Conservation (phyloP, 2,797 vertebrate species). For the Gadopsis marmoratus region DNA sequence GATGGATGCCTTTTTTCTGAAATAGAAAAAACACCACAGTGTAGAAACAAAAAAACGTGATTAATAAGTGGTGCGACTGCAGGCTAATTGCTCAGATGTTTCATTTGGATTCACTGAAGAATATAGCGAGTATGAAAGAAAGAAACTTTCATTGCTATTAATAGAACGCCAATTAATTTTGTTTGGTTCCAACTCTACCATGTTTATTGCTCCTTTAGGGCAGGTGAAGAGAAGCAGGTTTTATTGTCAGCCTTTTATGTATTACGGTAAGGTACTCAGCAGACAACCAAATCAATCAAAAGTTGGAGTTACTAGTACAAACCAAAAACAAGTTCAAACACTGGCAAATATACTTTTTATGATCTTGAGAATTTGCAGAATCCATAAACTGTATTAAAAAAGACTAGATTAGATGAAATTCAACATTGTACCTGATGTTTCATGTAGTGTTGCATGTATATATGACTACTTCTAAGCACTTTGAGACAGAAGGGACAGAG, state of each 20-base stretch:
- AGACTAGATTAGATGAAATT: not conserved
- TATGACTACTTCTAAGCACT: constrained; percentile 93
- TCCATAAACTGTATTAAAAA: not conserved
- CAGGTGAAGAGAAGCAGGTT: constrained; percentile 57
- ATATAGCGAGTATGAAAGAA: constrained; percentile 24
- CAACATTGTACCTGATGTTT: constrained; percentile 93
- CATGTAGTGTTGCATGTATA: constrained; percentile 98
- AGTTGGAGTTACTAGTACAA: constrained; percentile 47
- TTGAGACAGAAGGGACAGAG: constrained; percentile 99
- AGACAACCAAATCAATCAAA: constrained; percentile 78
- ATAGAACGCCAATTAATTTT: constrained; percentile 49
- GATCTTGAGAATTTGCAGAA: not conserved
- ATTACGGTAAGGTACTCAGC: constrained; percentile 68
- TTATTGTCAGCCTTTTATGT: constrained; percentile 74
- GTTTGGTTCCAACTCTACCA: constrained; percentile 38
- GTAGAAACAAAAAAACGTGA: constrained; percentile 18
- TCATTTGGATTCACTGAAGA: constrained; percentile 34
- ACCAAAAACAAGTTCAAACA: constrained; percentile 52
- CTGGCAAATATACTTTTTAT: constrained; percentile 10
- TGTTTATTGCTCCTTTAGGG: constrained; percentile 55
- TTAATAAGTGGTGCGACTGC: not conserved
- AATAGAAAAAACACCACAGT: not conserved
- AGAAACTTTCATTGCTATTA: constrained; percentile 38
- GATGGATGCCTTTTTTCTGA: constrained; percentile 97
- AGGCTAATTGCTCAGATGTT: constrained; percentile 47